phyloP scores from a whole-genome alignment of 2,113 vertebrate genomes.

The Strix uralensis region DNA sequence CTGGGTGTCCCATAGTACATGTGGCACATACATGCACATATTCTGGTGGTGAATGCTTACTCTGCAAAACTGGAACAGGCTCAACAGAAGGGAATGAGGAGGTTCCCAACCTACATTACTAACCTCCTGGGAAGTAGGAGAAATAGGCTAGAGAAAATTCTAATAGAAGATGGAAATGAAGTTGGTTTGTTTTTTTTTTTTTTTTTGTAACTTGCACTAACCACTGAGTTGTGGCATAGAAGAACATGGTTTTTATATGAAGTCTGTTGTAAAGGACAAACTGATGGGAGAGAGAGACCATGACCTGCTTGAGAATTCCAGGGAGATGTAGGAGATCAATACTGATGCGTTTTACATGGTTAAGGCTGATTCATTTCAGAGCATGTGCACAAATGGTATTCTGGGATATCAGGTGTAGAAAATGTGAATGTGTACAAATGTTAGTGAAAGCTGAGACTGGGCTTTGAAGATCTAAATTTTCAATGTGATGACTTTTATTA shows the following conservation, averaged over 20 bases:
- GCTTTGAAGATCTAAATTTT: background rate
- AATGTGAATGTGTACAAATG: background rate
- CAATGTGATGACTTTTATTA: background rate
- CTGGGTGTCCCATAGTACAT: fast-evolving
- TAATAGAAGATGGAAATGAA: background rate
- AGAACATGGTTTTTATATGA: background rate
- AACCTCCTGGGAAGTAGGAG: background rate
- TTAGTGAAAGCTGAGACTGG: background rate
- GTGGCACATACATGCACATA: background rate
- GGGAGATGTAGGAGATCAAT: background rate
- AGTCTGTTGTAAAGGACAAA: background rate
- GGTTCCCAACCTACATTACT: fast-evolving
- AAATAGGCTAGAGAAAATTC: background rate
- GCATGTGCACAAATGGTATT: background rate
- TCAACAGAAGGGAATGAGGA: background rate
- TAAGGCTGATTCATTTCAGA: background rate
- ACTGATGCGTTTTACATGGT: background rate
- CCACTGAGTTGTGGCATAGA: background rate
- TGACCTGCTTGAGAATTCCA: background rate
- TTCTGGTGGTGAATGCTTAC: background rate
- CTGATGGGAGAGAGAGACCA: background rate
- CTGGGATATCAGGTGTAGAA: background rate
- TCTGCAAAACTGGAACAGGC: background rate
- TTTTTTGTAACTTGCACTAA: background rate
- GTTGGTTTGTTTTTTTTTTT: background rate